These are phyloP conservation scores for Leptinotarsa texana DNA, from an alignment of 1,140 invertebrate genomes.

Conservation along the genomic window DNA sequence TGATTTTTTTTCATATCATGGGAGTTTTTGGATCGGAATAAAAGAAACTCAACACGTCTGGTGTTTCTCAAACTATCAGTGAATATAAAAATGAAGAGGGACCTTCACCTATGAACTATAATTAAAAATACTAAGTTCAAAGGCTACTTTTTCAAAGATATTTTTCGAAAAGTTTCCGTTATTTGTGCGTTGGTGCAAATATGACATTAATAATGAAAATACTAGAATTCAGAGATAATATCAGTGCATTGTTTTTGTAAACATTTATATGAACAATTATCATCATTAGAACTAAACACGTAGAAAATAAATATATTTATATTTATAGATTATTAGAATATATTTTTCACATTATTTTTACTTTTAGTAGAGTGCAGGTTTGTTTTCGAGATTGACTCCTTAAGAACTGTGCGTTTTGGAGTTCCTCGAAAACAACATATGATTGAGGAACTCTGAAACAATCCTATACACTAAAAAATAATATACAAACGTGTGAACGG, in stretches of 20 bases:
- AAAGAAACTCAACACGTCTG: no score
- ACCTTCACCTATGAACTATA: no score
- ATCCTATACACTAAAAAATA: background rate
- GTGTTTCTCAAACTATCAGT: no score
- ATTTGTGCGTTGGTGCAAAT: slow-evolving; percentile 45
- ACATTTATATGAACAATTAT: slow-evolving; percentile 46
- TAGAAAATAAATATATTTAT: slow-evolving; percentile 48
- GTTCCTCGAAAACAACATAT: background rate
- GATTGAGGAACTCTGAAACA: background rate
- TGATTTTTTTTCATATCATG: no score
- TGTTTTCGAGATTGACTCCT: slow-evolving; percentile 37
- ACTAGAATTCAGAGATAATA: slow-evolving; percentile 44
- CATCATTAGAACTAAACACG: slow-evolving; percentile 42
- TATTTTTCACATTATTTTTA: slow-evolving; percentile 39
- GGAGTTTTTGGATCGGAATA: no score
- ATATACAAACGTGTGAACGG: background rate
- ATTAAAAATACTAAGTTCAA: no score
- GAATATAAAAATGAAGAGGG: no score
- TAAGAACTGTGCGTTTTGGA: slow-evolving; percentile 32
- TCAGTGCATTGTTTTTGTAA: slow-evolving; percentile 48
- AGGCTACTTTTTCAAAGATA: background rate
- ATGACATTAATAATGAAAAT: slow-evolving; percentile 47
- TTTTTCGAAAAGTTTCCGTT: slow-evolving; percentile 3
- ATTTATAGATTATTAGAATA: slow-evolving; percentile 40
- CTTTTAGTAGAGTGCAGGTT: slow-evolving; percentile 40